These are phyloP conservation scores for Gryon sp. DNA, from an alignment of 1,140 invertebrate species.

Conservation along the genomic window DNA sequence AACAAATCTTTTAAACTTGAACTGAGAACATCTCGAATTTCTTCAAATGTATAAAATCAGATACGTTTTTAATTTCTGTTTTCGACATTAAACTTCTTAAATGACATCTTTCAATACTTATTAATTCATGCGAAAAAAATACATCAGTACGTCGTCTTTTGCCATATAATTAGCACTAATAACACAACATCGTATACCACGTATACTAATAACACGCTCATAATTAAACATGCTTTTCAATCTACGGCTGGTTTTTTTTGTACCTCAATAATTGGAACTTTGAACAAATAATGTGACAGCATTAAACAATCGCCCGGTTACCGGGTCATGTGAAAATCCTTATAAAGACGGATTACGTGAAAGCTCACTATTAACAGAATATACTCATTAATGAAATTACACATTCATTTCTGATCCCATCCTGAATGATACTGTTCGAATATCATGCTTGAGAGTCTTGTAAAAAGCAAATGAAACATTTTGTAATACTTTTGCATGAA, in stretches of 20 bases:
- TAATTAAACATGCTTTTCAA: background rate
- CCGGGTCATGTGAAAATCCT: background rate
- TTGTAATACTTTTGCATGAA: conserved; percentile 41
- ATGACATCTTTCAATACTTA: no score
- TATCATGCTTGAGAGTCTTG: conserved; percentile 11
- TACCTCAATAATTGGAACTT: background rate
- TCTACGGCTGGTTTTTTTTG: conserved; percentile 10
- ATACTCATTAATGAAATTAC: conserved; percentile 16
- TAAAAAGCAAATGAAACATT: conserved; percentile 20
- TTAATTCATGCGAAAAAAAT: no score
- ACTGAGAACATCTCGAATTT: no score
- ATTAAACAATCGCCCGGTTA: background rate
- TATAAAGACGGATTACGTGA: conserved; percentile 4
- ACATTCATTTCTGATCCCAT: conserved; percentile 25
- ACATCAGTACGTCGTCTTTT: no score
- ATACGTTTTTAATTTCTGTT: no score
- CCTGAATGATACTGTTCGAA: conserved; percentile 25
- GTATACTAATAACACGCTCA: conserved; percentile 4
- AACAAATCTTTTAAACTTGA: no score
- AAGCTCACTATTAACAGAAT: conserved; percentile 17
- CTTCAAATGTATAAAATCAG: no score
- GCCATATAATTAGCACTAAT: no score
- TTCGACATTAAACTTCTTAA: no score
- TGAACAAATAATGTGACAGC: conserved; percentile 55
- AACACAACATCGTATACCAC: no score